Evolutionary conservation across 2,797 vertebrate species (phyloP).

Genomic region (Propithecus deckenii): DNA sequence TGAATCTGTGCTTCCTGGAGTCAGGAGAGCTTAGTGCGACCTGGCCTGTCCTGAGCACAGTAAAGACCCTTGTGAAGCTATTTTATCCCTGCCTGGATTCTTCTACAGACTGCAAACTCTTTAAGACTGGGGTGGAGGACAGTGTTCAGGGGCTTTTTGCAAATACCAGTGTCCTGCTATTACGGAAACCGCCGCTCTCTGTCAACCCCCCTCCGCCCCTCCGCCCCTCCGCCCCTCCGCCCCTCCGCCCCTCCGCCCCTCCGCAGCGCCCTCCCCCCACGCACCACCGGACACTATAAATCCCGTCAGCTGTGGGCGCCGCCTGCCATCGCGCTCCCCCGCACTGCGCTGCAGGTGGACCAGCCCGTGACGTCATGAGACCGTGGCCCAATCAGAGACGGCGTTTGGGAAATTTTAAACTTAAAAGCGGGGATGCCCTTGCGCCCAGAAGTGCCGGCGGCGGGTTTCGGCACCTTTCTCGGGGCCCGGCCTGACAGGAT

Average conservation of each 20-base stretch:
- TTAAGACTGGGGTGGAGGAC: not conserved
- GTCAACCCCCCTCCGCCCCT: fast-evolving
- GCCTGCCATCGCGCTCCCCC: not conserved
- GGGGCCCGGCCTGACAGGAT: too few species aligned
- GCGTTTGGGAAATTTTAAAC: constrained; percentile 63
- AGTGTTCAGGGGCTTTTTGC: not conserved
- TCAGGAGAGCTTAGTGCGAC: too few species aligned
- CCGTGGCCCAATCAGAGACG: constrained; percentile 49
- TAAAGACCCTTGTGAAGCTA: too few species aligned
- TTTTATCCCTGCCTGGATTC: not conserved
- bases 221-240: fast-evolving
- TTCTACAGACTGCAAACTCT: not conserved
- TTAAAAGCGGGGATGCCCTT: too few species aligned
- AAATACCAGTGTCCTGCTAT: not conserved
- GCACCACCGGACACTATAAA: too few species aligned
- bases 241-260: too few species aligned
- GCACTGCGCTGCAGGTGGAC: not conserved
- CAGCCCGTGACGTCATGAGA: constrained; percentile 41
- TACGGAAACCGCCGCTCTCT: fast-evolving
- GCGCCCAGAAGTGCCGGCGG: fast-evolving
- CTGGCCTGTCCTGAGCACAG: too few species aligned
- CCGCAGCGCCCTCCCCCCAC: too few species aligned
- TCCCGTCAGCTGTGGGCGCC: too few species aligned
- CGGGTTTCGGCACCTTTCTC: too few species aligned
- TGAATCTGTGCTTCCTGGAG: too few species aligned